Conservation (phyloP, 1,140 invertebrate genomes). For the Trissolcus basalis region DNA sequence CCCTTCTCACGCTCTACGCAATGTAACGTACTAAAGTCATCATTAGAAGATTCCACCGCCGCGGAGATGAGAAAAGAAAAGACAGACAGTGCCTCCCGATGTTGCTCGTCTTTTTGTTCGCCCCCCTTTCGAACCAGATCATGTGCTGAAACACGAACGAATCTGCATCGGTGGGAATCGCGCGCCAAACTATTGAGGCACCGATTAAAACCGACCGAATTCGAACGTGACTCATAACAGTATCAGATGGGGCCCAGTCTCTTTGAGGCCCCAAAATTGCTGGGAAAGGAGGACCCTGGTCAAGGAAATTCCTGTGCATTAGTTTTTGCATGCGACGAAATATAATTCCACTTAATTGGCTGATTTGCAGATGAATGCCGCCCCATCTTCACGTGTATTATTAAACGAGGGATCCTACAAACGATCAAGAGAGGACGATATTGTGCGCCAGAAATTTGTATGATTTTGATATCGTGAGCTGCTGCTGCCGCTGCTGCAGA, state of each 20-base stretch:
- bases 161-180: conserved; percentile 50
- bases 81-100: conserved; percentile 41
- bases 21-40: conserved; percentile 61
- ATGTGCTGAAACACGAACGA: conserved; percentile 41
- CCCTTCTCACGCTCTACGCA: conserved; percentile 55
- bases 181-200: conserved; percentile 33
- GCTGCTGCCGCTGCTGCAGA: too few species aligned
- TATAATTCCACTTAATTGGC: conserved; percentile 35
- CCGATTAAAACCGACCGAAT: conserved; percentile 45
- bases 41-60: conserved; percentile 61
- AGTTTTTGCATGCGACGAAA: conserved; percentile 40
- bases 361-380: conserved; percentile 40
- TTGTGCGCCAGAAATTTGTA: background rate
- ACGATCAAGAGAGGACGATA: conserved; percentile 10
- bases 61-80: conserved; percentile 36
- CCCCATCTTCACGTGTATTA: conserved; percentile 10
- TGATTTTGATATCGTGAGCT: conserved; percentile 6
- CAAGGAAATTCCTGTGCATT: conserved; percentile 12
- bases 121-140: conserved; percentile 49
- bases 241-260: conserved; percentile 22
- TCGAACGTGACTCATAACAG: conserved; percentile 37
- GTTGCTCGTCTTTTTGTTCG: conserved; percentile 32
- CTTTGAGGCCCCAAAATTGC: conserved; percentile 36
- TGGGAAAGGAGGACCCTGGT: background rate
- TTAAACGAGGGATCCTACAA: conserved; percentile 29